phyloP scores from a whole-genome alignment of 2,888 invertebrate genomes.

The Nephrotoma flavescens region DNA sequence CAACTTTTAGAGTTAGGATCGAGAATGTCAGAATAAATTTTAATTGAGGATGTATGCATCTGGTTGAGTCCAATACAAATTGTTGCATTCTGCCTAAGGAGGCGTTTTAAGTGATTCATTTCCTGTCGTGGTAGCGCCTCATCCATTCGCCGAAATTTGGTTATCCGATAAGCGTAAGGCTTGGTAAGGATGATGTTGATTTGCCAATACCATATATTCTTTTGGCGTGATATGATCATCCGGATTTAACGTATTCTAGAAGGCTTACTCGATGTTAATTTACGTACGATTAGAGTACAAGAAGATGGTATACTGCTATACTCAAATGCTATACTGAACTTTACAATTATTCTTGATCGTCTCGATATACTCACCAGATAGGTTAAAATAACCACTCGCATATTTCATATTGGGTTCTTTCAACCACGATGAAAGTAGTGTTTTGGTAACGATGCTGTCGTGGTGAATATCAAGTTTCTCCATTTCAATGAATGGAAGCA shows the following conservation, averaged over 20 bases:
- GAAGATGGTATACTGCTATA: slow-evolving; percentile 87
- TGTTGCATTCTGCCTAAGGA: slow-evolving; percentile 59
- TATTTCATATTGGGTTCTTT: slow-evolving; percentile 51
- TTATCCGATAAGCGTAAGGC: slow-evolving; percentile 73
- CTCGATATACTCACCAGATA: slow-evolving; percentile 72
- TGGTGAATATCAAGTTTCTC: slow-evolving; percentile 73
- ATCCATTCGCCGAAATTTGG: too few relatives aligned
- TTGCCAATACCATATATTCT: slow-evolving; percentile 76
- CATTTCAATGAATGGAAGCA: slow-evolving; percentile 92
- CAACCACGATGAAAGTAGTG: slow-evolving; percentile 48
- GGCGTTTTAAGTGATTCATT: slow-evolving; percentile 44
- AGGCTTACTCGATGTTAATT: too few relatives aligned
- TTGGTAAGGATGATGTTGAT: slow-evolving; percentile 54
- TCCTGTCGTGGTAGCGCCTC: too few relatives aligned
- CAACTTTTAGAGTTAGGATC: too few relatives aligned
- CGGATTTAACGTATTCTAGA: slow-evolving; percentile 64
- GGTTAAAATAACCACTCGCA: slow-evolving; percentile 95
- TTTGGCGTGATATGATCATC: slow-evolving; percentile 95
- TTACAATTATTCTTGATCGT: too few relatives aligned
- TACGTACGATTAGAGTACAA: slow-evolving; percentile 72
- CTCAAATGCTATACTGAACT: too few relatives aligned
- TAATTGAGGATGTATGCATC: slow-evolving; percentile 25
- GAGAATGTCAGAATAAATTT: too few relatives aligned
- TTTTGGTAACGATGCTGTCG: slow-evolving; percentile 60
- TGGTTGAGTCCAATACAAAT: slow-evolving; percentile 51